Conservation (phyloP, 2,113 vertebrate species). For the Bostrychus sinensis region DNA sequence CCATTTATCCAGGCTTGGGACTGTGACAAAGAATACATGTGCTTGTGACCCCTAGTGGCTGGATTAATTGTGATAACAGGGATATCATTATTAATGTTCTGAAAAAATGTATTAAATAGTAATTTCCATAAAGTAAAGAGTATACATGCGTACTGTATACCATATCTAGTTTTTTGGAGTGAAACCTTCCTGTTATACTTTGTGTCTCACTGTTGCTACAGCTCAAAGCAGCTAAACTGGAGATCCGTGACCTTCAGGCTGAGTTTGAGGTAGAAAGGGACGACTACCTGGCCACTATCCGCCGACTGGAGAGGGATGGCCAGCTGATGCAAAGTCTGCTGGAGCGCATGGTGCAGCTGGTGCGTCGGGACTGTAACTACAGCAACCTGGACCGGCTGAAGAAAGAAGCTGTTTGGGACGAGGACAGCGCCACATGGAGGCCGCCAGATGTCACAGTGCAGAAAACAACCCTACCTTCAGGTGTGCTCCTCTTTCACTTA, state of each 20-base stretch:
- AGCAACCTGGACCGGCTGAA: slow-evolving; percentile 86
- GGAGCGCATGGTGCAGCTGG: slow-evolving; percentile 82
- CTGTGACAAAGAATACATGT: too few relatives aligned
- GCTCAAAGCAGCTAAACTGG: slow-evolving; percentile 85
- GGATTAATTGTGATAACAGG: too few relatives aligned
- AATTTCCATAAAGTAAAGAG: too few relatives aligned
- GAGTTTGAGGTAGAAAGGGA: slow-evolving; percentile 89
- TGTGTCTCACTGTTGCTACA: slow-evolving; percentile 47
- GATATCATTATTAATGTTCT: too few relatives aligned
- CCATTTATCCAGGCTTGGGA: too few relatives aligned
- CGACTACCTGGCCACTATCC: slow-evolving; percentile 85
- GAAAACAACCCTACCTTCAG: slow-evolving; percentile 85
- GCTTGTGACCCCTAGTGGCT: too few relatives aligned
- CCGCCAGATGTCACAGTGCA: slow-evolving; percentile 83
- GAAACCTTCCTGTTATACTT: background rate
- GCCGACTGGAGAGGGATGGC: slow-evolving; percentile 82
- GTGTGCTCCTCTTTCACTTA: slow-evolving; percentile 61
- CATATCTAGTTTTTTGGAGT: too few relatives aligned
- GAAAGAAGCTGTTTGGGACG: slow-evolving; percentile 84
- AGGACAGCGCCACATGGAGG: slow-evolving; percentile 85
- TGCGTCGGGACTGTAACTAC: slow-evolving; percentile 87
- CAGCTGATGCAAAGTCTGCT: slow-evolving; percentile 85
- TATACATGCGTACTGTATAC: too few relatives aligned
- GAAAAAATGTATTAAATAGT: too few relatives aligned
- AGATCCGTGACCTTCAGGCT: slow-evolving; percentile 87